Conservation (phyloP, 1,140 invertebrate species). For the Lethocerus indicus region DNA sequence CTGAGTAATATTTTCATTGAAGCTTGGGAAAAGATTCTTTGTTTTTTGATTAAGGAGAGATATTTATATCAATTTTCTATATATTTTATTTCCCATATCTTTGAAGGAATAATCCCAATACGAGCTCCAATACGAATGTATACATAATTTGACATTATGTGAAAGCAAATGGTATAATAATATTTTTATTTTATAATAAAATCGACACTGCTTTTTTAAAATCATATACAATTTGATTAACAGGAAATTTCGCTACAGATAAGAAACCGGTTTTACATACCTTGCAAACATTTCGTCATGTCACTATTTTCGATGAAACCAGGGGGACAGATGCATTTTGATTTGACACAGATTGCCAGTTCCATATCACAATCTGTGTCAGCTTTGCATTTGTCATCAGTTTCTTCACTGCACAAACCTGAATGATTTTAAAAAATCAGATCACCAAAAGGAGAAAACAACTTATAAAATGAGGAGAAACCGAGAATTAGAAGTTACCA, state of each 20-base stretch:
- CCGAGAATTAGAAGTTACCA: too few species aligned
- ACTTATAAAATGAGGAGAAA: too few species aligned
- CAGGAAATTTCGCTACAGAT: neutral
- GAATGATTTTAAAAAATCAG: too few species aligned
- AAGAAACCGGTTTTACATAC: too few species aligned
- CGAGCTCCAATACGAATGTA: too few species aligned
- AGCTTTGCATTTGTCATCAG: too few species aligned
- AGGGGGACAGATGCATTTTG: constrained; percentile 14
- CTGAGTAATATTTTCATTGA: too few species aligned
- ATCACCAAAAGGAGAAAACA: too few species aligned
- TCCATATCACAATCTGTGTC: constrained; percentile 9
- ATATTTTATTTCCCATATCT: neutral
- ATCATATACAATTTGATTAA: neutral
- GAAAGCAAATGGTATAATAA: neutral
- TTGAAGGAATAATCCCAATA: neutral
- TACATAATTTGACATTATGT: too few species aligned
- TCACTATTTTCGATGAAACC: constrained; percentile 15
- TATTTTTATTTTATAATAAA: neutral
- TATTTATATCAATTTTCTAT: neutral
- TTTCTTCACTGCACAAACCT: too few species aligned
- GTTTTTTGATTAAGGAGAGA: neutral
- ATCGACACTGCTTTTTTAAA: neutral
- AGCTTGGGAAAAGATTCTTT: neutral
- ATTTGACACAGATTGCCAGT: constrained; percentile 11
- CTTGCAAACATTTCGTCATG: constrained; percentile 18